A percentile compares a stretch with the other conserved stretches of the same genome.
phyloP scores from a whole-genome alignment of 2,888 invertebrate genomes.

The Prosapia bicincta region DNA sequence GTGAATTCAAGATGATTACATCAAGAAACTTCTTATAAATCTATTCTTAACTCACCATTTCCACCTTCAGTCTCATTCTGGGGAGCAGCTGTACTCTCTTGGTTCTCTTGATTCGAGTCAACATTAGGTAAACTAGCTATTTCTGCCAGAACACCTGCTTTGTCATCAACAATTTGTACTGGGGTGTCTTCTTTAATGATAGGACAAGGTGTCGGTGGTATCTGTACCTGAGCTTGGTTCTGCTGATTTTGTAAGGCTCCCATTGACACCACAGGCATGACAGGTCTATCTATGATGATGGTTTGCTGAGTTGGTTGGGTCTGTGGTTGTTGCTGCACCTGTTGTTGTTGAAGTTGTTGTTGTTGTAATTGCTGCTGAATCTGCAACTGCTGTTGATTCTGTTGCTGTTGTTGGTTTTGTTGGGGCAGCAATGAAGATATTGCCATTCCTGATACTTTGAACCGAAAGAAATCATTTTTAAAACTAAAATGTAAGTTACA shows the following conservation, averaged over 20 bases:
- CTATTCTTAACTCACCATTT: neutral
- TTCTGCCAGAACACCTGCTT: neutral
- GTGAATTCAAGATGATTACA: too few relatives aligned
- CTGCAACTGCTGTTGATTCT: slow-evolving; percentile 41
- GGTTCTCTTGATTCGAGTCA: slow-evolving; percentile 2
- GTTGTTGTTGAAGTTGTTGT: slow-evolving; percentile 43
- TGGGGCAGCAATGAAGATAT: slow-evolving; percentile 18
- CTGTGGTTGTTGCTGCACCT: slow-evolving; percentile 41
- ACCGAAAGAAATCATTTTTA: too few relatives aligned
- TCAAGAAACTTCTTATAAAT: too few relatives aligned
- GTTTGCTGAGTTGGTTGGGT: slow-evolving; percentile 30
- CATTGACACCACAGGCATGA: slow-evolving; percentile 66
- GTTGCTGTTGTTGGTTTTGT: slow-evolving; percentile 15
- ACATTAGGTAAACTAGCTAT: neutral
- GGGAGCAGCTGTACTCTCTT: neutral
- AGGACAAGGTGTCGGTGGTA: neutral
- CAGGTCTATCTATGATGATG: slow-evolving; percentile 36
- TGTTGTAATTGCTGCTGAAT: slow-evolving; percentile 38
- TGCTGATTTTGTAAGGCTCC: slow-evolving; percentile 22
- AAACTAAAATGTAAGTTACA: neutral
- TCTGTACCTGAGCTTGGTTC: neutral
- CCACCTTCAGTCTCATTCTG: neutral
- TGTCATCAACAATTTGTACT: neutral
- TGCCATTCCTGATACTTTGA: slow-evolving; percentile 14
- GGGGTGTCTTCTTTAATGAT: neutral